A percentile compares a stretch with the other conserved stretches of the same genome.
Evolutionary conservation across 2,113 vertebrate genomes (phyloP).

Genomic region (Irena cyanogastra): DNA sequence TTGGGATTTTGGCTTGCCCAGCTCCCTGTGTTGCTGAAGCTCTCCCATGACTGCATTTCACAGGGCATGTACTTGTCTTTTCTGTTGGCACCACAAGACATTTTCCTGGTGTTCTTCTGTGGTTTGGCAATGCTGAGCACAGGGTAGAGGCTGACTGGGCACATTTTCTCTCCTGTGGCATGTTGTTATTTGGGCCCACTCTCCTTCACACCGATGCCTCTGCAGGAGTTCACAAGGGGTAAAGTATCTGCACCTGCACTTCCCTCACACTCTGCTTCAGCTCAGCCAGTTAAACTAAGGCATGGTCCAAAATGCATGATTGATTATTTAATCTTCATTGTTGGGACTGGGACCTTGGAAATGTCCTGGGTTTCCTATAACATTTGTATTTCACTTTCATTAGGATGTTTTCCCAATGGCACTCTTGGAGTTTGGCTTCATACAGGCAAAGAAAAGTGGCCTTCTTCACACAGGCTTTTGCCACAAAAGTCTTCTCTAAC

Average conservation of each 20-base stretch:
- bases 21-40: neutral
- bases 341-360: neutral
- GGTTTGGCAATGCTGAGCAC: neutral
- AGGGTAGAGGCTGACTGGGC: neutral
- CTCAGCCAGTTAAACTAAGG: neutral
- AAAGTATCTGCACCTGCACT: rapidly evolving
- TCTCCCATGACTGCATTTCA: neutral
- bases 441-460: neutral
- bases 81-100: neutral
- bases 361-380: neutral
- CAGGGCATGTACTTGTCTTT: neutral
- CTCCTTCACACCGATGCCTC: rapidly evolving
- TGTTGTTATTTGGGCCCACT: neutral
- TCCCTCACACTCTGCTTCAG: neutral
- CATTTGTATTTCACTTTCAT: neutral
- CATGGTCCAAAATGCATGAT: neutral
- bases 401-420: neutral
- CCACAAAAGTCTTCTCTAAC: neutral
- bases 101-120: neutral
- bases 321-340: neutral
- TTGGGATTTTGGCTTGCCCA: neutral
- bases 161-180: neutral
- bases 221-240: neutral
- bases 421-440: rapidly evolving
- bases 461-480: neutral